Conservation (phyloP, 92 coral and sea anemone species). For the Nematostella vectensis region DNA sequence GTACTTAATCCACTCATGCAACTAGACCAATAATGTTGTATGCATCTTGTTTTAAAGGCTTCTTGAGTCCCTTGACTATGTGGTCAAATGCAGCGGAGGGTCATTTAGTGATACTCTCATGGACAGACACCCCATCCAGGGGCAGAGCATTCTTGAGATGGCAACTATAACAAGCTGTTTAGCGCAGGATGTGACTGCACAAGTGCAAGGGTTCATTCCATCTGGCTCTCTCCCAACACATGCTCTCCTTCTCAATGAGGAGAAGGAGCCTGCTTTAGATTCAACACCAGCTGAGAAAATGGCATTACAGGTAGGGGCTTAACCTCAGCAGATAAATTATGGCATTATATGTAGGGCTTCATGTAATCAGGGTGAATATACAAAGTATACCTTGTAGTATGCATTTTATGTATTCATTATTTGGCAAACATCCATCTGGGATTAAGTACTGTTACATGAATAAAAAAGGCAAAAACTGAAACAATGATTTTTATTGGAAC, state of each 20-base stretch:
- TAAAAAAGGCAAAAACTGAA: too few species aligned
- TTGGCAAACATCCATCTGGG: too few species aligned
- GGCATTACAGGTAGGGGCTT: slow-evolving; percentile 58
- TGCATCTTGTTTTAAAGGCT: slow-evolving; percentile 19
- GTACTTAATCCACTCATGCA: too few species aligned
- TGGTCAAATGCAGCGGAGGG: slow-evolving; percentile 17
- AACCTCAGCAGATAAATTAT: too few species aligned
- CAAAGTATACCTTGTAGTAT: too few species aligned
- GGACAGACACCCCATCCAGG: slow-evolving; percentile 8
- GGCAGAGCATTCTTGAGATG: slow-evolving; percentile 78
- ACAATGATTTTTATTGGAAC: too few species aligned
- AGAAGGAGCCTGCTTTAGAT: slow-evolving; percentile 37
- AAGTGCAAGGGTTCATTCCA: slow-evolving; percentile 29
- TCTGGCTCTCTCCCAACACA: slow-evolving; percentile 41
- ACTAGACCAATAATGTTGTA: too few species aligned
- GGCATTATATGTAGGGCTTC: too few species aligned
- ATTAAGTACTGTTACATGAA: too few species aligned
- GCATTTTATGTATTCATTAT: too few species aligned
- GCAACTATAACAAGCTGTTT: slow-evolving; percentile 64
- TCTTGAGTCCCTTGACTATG: slow-evolving; percentile 28
- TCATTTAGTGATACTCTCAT: slow-evolving; percentile 3
- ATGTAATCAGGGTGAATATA: too few species aligned
- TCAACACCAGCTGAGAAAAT: slow-evolving; percentile 90
- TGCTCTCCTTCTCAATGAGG: slow-evolving; percentile 28
- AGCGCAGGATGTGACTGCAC: slow-evolving; percentile 47